Base-by-base conservation (phyloP, 2,113 vertebrate genomes). In the Neogobius melanostomus region DNA sequence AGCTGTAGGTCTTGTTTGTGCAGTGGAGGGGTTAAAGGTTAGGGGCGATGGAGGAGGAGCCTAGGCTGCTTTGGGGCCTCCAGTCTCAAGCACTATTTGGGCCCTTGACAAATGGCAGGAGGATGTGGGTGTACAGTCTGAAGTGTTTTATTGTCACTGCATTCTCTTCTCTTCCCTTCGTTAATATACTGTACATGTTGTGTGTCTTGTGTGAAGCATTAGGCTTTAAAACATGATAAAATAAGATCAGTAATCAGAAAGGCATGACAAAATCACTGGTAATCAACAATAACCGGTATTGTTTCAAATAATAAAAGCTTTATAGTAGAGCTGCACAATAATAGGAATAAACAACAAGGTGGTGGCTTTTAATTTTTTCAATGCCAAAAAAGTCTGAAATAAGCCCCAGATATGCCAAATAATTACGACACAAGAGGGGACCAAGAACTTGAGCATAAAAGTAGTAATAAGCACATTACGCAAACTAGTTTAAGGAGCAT, bases 1-100 rank as follows among this genome's bases (percentile, higher is more conserved):
- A 88, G 87, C 86, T 89, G 82, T 84, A 88, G 85, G 85, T 86
- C 86, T 90, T 90, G 91, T 91, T 91, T 89, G 83, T 85, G 82
- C 77, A 85, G 85, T 85, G 42, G 6, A 72, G 65, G 81, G 90
- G 90, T 91, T 81, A 91, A 81, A 89, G 88, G 90, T 85, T 78
- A 87, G 80, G 85, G 89, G 89, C 78, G 80, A 84, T 71, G 0
- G 79, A 77, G 87, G 89, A 48, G 85, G 88, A 84, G 89, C 76
- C 76, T 79, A 75, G 64, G 75, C 68, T 21, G 64, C 77, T 84
- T 69, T 77, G 85, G 87, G 88, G 88, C 85, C 87, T 88, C 85
- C 71, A 72, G 83, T 86, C 76, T 84, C 63, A 76, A 74, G 69
- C 71, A 80, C 82, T 86, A 90, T 90, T 90, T 87, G 90, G 75